Base-by-base conservation (phyloP, 2,113 vertebrate genomes). In the Eublepharis macularius region DNA sequence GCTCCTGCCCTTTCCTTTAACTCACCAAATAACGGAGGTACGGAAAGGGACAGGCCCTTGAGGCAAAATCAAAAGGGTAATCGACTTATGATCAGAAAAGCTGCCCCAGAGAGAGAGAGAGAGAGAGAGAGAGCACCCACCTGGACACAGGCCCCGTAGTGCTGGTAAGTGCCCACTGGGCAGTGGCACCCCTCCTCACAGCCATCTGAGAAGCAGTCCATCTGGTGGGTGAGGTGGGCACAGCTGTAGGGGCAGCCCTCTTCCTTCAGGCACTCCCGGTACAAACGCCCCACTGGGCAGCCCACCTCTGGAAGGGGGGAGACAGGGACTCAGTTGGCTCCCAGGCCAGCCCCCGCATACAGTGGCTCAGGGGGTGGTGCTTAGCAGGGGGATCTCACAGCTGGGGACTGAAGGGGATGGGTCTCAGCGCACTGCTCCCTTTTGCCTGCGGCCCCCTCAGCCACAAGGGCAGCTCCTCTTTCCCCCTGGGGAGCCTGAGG, bases 161-260 rank as follows among this genome's bases (percentile, higher is more conserved):
- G 98, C 65, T 97, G 96, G 92, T 94, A 97, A 81, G 97, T 97
- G 82, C 96, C 95, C 0, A 80, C 81, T 0, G 98, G 98, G 78
- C 98, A 99, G 94, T 97, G 97, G 72, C 98, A 98, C 24, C 98
- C 98, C 87, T 98, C 97, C 77, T 97, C 96, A 2, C 98, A 99
- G 89, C 95, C 93, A 0, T 97, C 96, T 0, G 94, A 95, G 92
- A 96, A 97, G 90, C 98, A 98, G 85, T 94, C 97, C 87, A 97
- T 95, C 60, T 92, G 95, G 26, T 92, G 91, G 0, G 94, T 95
- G 86, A 98, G 26, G 86, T 98, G 98, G 83, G 96, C 84, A 1
- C 98, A 99, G 91, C 96, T 98, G 94, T 98, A 98, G 0, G 98
- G 98, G 79, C 98, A 99, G 2, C 97, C 97, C n/a, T 97, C 96